Conservation (phyloP, 2,888 invertebrate species). For the Drosophila yooni region DNA sequence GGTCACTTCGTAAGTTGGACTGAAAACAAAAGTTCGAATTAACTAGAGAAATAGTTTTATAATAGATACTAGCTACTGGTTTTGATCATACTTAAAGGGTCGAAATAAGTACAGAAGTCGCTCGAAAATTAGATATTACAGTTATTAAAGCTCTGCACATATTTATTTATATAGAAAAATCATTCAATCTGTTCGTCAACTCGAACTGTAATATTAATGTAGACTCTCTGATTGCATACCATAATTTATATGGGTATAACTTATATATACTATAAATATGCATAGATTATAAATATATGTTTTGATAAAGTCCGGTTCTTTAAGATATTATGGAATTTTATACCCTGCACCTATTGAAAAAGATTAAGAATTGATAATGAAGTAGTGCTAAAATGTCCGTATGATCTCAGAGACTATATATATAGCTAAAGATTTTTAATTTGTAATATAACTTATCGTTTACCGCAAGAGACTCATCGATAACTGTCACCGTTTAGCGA, state of each 20-base stretch:
- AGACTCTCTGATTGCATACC: not conserved
- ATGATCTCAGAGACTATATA: not conserved
- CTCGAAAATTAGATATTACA: not conserved
- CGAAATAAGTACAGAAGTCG: not conserved
- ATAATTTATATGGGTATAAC: not conserved
- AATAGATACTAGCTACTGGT: not conserved
- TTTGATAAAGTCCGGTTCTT: not conserved
- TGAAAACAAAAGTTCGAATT: constrained; percentile 14
- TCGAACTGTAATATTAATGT: not conserved
- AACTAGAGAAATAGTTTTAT: not conserved
- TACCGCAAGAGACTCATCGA: not conserved
- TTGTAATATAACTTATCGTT: not conserved
- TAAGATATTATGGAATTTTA: not conserved
- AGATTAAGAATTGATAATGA: too few relatives aligned
- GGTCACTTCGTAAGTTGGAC: not conserved
- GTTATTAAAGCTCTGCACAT: too few relatives aligned
- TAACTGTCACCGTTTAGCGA: not conserved
- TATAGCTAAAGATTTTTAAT: not conserved
- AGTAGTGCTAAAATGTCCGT: too few relatives aligned
- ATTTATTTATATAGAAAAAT: not conserved
- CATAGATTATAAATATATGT: not conserved
- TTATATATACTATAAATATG: not conserved
- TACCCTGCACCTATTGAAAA: not conserved
- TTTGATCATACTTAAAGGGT: not conserved
- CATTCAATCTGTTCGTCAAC: not conserved